phyloP scores from a whole-genome alignment of 1,140 invertebrate species.

The Pogonus chalceus region DNA sequence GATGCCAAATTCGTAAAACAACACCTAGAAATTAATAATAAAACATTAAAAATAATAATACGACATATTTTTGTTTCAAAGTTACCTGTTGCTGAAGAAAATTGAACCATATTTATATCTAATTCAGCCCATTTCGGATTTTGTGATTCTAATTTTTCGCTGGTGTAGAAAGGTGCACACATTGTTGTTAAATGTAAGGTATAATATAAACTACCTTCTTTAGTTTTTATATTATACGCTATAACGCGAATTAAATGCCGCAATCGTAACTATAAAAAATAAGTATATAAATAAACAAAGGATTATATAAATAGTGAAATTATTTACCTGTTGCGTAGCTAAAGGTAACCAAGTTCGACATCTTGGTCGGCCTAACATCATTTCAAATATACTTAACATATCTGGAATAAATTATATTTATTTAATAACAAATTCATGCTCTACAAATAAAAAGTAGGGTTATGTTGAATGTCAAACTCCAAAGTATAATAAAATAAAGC shows the following conservation, averaged over 20 bases:
- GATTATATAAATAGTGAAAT: neutral
- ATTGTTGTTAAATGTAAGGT: constrained; percentile 69
- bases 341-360: constrained; percentile 54
- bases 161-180: constrained; percentile 79
- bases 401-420: neutral
- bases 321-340: constrained; percentile 45
- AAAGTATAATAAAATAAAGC: too few species aligned
- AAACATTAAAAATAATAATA: constrained; percentile 34
- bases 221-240: constrained; percentile 25
- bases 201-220: constrained; percentile 53
- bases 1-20: constrained; percentile 48
- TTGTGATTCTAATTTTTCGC: constrained; percentile 60
- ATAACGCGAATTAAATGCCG: constrained; percentile 31
- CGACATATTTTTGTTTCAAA: constrained; percentile 6
- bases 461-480: neutral
- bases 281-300: constrained; percentile 7
- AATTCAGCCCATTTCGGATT: constrained; percentile 70
- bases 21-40: constrained; percentile 44
- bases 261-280: constrained; percentile 28
- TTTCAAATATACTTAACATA: constrained; percentile 15
- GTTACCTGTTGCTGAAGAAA: constrained; percentile 27
- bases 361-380: constrained; percentile 48
- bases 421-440: neutral
- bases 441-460: neutral
- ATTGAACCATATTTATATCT: constrained; percentile 38